Evolutionary conservation across 2,888 invertebrate species (phyloP), one percentile per base, ranked within the genome.

Genomic region (Rapana venosa): DNA sequence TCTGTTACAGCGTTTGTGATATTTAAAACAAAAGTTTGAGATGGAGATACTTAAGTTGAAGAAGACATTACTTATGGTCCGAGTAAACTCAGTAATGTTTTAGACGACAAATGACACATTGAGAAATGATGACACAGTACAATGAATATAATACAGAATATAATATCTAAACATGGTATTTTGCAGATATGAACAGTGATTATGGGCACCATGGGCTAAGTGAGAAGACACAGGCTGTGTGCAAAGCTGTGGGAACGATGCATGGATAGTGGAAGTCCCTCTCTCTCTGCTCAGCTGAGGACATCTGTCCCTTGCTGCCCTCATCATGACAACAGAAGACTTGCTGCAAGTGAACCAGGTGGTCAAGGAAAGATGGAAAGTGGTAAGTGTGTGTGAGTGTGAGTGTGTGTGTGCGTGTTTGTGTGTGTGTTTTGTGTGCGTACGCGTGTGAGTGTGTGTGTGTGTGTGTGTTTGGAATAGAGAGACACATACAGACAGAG

Each of bases 311-410:
- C 84, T 66, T 35, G 32, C 20, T 35, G 22, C 84, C 47, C 26
- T 90, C 87, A 88, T 66, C 77, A 90, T 93, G 87, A 92, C 92
- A 91, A 93, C 93, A 66, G 96, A 96, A 92, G 99, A 99, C 96
- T 97, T 99, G 93, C 97, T 99, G 95, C 98, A 99, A 96, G 98
- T 98, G 70, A 99, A 99, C 88, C 98, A 99, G 97, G 98, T 99
- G 91, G 99, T 99, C 95, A 99, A 99, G 97, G 99, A 99, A 96
- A 97, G 99, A 96, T 99, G 99, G 99, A 99, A 99, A 98, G 97
- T 98, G 95, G 99, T 99, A 95, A 97, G 97, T 96, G 13, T 30
- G 22, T 66, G 20, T 35, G 66, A 22, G 22, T 86, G 66, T 86
- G 13, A 66, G 66, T 61, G 30, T 66, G 66, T 86, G 47, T 83